phyloP scores from a whole-genome alignment of 2,888 invertebrate species.

The Eristalinus aeneus region DNA sequence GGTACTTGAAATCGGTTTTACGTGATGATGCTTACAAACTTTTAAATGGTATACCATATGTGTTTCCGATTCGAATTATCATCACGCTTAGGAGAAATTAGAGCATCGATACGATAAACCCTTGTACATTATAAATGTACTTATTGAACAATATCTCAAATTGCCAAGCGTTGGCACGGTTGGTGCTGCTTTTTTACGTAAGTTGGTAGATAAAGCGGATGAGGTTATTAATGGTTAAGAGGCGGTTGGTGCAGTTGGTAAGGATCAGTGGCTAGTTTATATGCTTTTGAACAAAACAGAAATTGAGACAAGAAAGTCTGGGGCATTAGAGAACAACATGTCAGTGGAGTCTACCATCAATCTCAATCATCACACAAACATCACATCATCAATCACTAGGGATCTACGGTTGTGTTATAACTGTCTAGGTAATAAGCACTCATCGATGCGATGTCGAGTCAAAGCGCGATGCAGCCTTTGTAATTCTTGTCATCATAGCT shows the following conservation, averaged over 20 bases:
- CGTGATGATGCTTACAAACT: conserved; percentile 5
- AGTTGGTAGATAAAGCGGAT: not conserved
- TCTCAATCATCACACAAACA: too few relatives aligned
- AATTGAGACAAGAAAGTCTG: not conserved
- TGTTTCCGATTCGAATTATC: conserved; percentile 14
- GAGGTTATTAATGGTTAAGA: not conserved
- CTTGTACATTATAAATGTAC: conserved; percentile 1
- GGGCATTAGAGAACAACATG: not conserved
- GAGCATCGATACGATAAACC: conserved; percentile 10
- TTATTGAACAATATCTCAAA: conserved; percentile 16
- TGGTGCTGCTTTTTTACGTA: not conserved
- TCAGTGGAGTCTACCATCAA: not conserved
- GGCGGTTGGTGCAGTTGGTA: not conserved
- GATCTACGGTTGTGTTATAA: conserved; percentile 26
- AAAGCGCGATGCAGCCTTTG: conserved; percentile 6
- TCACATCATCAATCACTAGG: too few relatives aligned
- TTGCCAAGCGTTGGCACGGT: not conserved
- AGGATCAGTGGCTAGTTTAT: too few relatives aligned
- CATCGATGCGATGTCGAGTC: conserved; percentile 9
- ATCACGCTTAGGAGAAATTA: conserved; percentile 21
- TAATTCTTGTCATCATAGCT: conserved; percentile 13
- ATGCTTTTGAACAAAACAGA: too few relatives aligned
- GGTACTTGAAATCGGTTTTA: conserved; percentile 1
- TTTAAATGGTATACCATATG: not conserved
- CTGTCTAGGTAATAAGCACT: conserved; percentile 20